Evolutionary conservation across 2,888 invertebrate species (phyloP).

Genomic region (Diarsia mendica): DNA sequence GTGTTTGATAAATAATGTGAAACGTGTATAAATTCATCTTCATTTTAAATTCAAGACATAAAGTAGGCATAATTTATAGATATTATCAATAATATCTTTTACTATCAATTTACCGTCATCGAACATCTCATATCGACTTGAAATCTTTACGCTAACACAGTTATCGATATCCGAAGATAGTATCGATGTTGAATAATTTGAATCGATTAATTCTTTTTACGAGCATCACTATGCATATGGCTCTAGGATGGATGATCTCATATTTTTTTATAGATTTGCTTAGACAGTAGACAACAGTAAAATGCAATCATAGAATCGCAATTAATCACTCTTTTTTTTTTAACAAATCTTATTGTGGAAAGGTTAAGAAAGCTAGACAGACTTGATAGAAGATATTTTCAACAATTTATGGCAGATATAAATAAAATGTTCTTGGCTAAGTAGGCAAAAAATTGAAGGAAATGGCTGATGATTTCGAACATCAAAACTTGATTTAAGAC

Average conservation of each 20-base stretch:
- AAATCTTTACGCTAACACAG: slow-evolving; percentile 51
- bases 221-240: slow-evolving; percentile 37
- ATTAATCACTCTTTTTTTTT: slow-evolving; percentile 64
- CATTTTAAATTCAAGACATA: slow-evolving; percentile 23
- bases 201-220: slow-evolving; percentile 51
- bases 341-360: slow-evolving; percentile 46
- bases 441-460: neutral
- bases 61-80: slow-evolving; percentile 51
- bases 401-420: slow-evolving; percentile 30
- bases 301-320: slow-evolving; percentile 60
- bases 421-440: slow-evolving; percentile 8
- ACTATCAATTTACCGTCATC: slow-evolving; percentile 46
- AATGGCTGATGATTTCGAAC: slow-evolving; percentile 6
- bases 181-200: slow-evolving; percentile 55
- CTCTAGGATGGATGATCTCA: slow-evolving; percentile 56
- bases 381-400: slow-evolving; percentile 34
- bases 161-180: slow-evolving; percentile 51
- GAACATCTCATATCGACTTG: slow-evolving; percentile 34
- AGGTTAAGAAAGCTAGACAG: slow-evolving; percentile 48
- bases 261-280: slow-evolving; percentile 56
- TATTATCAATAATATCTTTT: slow-evolving; percentile 47
- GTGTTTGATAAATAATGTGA: slow-evolving; percentile 32
- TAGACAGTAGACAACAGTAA: slow-evolving; percentile 59
- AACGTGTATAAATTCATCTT: slow-evolving; percentile 46
- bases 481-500: neutral